Evolutionary conservation across 2,888 invertebrate species (phyloP).

Genomic region (Tenthredo notha): DNA sequence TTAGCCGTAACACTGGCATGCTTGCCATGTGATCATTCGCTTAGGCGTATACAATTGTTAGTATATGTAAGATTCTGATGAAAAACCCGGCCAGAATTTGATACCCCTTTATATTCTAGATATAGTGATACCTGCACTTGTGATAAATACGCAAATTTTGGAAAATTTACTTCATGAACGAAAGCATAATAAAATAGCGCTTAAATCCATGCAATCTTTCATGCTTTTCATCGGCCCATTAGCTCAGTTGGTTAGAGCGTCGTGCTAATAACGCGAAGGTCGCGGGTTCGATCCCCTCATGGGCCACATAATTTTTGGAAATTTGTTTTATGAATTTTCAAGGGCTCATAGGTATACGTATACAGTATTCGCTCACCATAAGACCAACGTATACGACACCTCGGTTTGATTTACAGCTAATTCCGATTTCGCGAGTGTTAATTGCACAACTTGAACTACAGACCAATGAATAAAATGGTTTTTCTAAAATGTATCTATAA

Average conservation of each 20-base stretch:
- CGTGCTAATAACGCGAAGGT: conserved; percentile 75
- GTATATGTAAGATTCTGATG: no score
- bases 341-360: background rate
- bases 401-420: background rate
- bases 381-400: background rate
- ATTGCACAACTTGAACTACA: background rate
- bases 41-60: conserved; percentile 1
- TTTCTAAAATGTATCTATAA: background rate
- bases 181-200: background rate
- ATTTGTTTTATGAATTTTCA: background rate
- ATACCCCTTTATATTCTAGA: background rate
- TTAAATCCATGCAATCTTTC: background rate
- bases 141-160: background rate
- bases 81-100: background rate
- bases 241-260: conserved; percentile 75
- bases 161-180: background rate
- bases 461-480: background rate
- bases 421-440: background rate
- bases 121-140: background rate
- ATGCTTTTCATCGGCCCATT: conserved; percentile 62
- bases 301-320: conserved; percentile 63
- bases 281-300: conserved; percentile 74
- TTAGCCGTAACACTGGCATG: background rate
- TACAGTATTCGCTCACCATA: background rate
- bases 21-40: background rate